Conservation (phyloP, 2,113 vertebrate genomes). For the Centropus unirufus region DNA sequence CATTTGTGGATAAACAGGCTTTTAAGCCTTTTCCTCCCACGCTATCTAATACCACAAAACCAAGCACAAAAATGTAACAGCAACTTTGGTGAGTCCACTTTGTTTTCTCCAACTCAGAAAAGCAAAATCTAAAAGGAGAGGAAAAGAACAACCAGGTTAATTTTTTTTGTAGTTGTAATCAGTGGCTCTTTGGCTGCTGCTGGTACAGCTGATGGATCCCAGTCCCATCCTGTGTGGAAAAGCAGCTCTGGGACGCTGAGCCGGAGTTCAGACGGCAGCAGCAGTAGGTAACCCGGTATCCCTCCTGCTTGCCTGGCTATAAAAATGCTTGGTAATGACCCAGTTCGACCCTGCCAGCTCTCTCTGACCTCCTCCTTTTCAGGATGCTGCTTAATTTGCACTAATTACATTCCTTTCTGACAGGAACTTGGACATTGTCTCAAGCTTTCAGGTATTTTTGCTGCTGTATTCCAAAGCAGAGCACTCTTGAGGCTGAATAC, state of each 20-base stretch:
- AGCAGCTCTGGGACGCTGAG: neutral
- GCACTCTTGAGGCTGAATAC: slow-evolving; percentile 20
- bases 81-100: neutral
- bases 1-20: neutral
- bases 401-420: slow-evolving; percentile 93
- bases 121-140: neutral
- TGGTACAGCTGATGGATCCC: neutral
- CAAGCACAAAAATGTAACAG: neutral
- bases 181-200: neutral
- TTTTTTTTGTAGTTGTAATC: neutral
- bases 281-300: slow-evolving; percentile 33
- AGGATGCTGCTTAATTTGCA: slow-evolving; percentile 89
- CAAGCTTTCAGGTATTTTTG: slow-evolving; percentile 78
- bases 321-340: slow-evolving; percentile 87
- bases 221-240: neutral
- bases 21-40: neutral
- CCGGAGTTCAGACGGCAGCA: neutral
- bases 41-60: neutral
- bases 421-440: slow-evolving; percentile 89
- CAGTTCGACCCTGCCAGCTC: slow-evolving; percentile 81
- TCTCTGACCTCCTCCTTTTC: slow-evolving; percentile 85
- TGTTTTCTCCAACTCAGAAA: neutral
- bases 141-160: neutral
- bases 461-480: slow-evolving; percentile 33
- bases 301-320: slow-evolving; percentile 25